These are phyloP conservation scores for Caligus rogercresseyi DNA, from an alignment of 1,140 invertebrate species.

Conservation along the genomic window DNA sequence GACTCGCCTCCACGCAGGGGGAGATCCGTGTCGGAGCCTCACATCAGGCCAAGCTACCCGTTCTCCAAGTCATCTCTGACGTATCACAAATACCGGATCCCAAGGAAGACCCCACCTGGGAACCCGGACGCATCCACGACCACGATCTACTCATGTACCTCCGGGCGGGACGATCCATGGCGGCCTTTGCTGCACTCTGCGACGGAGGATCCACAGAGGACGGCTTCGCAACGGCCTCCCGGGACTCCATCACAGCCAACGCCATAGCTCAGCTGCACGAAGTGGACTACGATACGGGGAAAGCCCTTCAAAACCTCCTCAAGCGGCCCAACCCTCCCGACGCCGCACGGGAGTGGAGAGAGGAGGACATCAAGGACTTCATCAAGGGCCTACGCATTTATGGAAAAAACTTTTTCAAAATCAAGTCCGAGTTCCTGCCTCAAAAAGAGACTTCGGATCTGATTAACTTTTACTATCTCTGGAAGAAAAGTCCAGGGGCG, in stretches of 20 bases:
- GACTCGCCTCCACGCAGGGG: constrained; percentile 64
- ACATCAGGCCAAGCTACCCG: constrained; percentile 41
- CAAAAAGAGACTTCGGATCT: constrained; percentile 91
- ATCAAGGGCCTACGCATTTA: constrained; percentile 92
- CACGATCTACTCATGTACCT: constrained; percentile 92
- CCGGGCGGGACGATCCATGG: constrained; percentile 81
- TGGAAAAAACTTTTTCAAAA: constrained; percentile 98
- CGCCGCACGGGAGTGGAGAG: constrained; percentile 92
- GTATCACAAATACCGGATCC: constrained; percentile 42
- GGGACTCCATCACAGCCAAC: constrained; percentile 94
- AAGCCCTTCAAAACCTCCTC: constrained; percentile 82
- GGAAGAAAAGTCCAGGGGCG: constrained; percentile 99
- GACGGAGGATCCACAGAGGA: constrained; percentile 91
- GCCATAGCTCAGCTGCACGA: constrained; percentile 82
- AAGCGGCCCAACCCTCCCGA: constrained; percentile 83
- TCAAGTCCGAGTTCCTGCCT: constrained; percentile 82
- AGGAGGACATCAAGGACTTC: constrained; percentile 93
- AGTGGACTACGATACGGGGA: constrained; percentile 82
- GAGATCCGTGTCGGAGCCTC: constrained; percentile 84
- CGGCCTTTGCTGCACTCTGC: constrained; percentile 91
- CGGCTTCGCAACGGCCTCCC: constrained; percentile 80
- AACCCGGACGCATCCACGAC: constrained; percentile 72
- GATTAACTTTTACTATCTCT: constrained; percentile 97
- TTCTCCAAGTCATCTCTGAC: constrained; percentile 3
- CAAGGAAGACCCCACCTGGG: constrained; percentile 78